Evolutionary conservation across 2,888 invertebrate species (phyloP).

Genomic region (Cyclophora albipunctata): DNA sequence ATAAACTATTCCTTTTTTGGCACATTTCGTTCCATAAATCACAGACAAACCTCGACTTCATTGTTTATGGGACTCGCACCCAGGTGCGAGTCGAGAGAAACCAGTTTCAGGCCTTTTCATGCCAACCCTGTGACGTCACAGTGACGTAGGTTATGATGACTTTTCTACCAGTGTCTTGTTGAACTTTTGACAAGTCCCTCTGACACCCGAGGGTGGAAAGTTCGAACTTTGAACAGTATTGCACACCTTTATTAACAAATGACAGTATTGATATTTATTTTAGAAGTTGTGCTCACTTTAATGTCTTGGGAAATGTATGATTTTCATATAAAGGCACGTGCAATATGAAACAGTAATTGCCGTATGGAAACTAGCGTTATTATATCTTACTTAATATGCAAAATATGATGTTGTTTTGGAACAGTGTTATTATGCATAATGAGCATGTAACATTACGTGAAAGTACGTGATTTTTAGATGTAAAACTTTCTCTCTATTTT

Average conservation of each 20-base stretch:
- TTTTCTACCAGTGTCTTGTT: constrained; percentile 3
- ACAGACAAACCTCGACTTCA: constrained; percentile 3
- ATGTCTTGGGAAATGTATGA: too few species aligned
- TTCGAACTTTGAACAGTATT: neutral
- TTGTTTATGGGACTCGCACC: constrained; percentile 8
- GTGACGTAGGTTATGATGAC: constrained; percentile 8
- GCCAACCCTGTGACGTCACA: too few species aligned
- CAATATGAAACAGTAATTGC: too few species aligned
- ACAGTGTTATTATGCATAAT: too few species aligned
- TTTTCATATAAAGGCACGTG: too few species aligned
- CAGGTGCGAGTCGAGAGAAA: too few species aligned
- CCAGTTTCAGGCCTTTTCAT: constrained; percentile 4
- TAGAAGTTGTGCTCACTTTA: neutral
- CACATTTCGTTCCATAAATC: constrained; percentile 11
- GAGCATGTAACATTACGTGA: too few species aligned
- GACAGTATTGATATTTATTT: neutral
- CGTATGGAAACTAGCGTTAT: too few species aligned
- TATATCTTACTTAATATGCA: too few species aligned
- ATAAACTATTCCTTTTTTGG: constrained; percentile 12
- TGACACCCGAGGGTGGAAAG: neutral
- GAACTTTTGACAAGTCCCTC: constrained; percentile 3
- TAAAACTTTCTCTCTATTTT: too few species aligned
- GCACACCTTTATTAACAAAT: neutral
- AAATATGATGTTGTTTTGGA: too few species aligned
- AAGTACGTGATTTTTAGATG: too few species aligned